These are phyloP conservation scores for Emberiza fucata DNA, from an alignment of 2,113 vertebrate species.

Conservation along the genomic window DNA sequence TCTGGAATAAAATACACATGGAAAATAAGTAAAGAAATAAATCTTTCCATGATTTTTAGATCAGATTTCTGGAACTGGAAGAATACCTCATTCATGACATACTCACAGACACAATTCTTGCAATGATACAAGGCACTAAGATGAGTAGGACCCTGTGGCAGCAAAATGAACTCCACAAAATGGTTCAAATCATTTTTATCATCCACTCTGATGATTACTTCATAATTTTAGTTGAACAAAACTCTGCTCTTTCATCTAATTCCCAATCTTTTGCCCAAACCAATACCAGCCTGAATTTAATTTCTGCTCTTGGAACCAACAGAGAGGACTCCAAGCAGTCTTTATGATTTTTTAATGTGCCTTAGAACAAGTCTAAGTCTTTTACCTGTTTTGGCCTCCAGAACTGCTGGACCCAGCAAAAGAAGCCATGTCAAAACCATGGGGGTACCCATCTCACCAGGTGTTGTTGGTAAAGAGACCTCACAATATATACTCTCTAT, in stretches of 20 bases:
- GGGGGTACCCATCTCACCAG: not conserved
- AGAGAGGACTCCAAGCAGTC: not conserved
- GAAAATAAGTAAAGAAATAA: not conserved
- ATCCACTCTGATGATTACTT: not conserved
- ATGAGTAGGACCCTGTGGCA: not conserved
- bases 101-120: not conserved
- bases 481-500: constrained; percentile 30
- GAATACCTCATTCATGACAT: not conserved
- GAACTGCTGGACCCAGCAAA: not conserved
- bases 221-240: not conserved
- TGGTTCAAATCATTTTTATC: not conserved
- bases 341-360: not conserved
- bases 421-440: not conserved
- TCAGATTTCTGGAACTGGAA: not conserved
- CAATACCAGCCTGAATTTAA: not conserved
- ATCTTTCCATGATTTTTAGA: not conserved
- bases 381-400: constrained; percentile 48
- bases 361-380: not conserved
- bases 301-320: not conserved
- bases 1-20: not conserved
- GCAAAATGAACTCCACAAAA: not conserved
- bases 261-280: not conserved
- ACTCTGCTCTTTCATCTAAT: not conserved
- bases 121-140: not conserved
- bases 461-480: not conserved